phyloP scores from a whole-genome alignment of 2,888 invertebrate species.

The Napeogenes sylphis region DNA sequence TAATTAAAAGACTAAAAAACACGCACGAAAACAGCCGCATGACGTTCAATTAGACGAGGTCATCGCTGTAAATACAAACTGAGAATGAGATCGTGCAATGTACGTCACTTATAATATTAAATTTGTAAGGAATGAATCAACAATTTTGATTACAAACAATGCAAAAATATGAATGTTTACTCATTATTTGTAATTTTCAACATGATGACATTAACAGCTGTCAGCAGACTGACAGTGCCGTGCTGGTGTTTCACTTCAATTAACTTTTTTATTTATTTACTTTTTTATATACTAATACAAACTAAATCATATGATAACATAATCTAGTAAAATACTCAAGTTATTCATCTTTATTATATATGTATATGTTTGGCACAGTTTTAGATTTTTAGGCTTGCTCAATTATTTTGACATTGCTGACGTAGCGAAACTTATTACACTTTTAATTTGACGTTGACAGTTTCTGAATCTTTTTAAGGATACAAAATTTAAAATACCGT shows the following conservation, averaged over 20 bases:
- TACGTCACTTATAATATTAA: slow-evolving; percentile 19
- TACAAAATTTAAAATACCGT: slow-evolving; percentile 6
- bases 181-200: not conserved
- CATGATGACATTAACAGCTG: not conserved
- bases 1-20: slow-evolving; percentile 41
- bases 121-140: slow-evolving; percentile 23
- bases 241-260: too few relatives aligned
- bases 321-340: too few relatives aligned
- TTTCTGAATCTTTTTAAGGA: not conserved
- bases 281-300: too few relatives aligned
- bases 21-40: slow-evolving; percentile 46
- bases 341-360: too few relatives aligned
- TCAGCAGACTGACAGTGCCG: too few relatives aligned
- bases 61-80: slow-evolving; percentile 43
- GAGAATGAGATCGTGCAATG: slow-evolving; percentile 22
- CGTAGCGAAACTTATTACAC: too few relatives aligned
- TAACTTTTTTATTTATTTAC: too few relatives aligned
- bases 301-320: too few relatives aligned
- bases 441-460: not conserved
- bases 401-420: too few relatives aligned
- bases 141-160: slow-evolving; percentile 27
- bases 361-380: not conserved
- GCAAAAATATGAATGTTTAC: slow-evolving; percentile 4
- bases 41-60: slow-evolving; percentile 39
- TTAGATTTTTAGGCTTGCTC: too few relatives aligned